Base-by-base conservation (phyloP, 2,888 invertebrate species). In the Ichneumoninae sp. region DNA sequence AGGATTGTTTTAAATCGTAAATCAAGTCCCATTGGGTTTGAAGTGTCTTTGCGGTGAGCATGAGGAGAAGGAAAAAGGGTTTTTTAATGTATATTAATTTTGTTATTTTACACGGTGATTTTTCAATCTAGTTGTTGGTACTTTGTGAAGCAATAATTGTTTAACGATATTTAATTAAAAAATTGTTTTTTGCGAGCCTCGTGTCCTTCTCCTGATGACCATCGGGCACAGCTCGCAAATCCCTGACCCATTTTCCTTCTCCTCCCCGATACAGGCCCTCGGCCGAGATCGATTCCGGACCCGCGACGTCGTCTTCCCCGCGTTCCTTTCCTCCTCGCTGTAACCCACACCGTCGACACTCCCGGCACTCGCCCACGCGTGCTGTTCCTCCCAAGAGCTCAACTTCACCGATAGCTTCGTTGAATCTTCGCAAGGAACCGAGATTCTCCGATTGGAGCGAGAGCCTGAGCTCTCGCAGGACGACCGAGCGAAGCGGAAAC, bases 31-130 rank as follows among this genome's bases (percentile, higher is more conserved):
- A 40, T 26, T 60, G 44, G 16, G 19, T 70, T 26, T 13, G 10
- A 74, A 54, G 36, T 44, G 44, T 71, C n/a, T 10, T 77, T 80
- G 66, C 79, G 76, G 50, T 80, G 82, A 77, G 87, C 90, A 91
- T 89, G 91, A 91, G 91, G 91, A 91, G 90, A 91, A 91, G 90
- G 90, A 87, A 91, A 90, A 88, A 87, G 89, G 88, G 87, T 75
- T 70, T 70, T 85, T 87, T 78, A 63, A 36, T 47, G 52, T n/a
- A 5, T 30, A 6, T 6, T 16, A 3, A 5, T 30, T 22, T 30
- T 57, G 30, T 57, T 7, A 6, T 13, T 30, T 30, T 26, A 30
- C 5, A 30, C 60, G 33, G 16, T 47, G 44, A 57, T 13, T 57
- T 57, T 26, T 0, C 3, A 5, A 13, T 5, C 1, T 6, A 33